Evolutionary conservation across 2,113 vertebrate genomes (phyloP), one percentile per base, ranked within the genome.

Genomic region (Bubo blakistoni): DNA sequence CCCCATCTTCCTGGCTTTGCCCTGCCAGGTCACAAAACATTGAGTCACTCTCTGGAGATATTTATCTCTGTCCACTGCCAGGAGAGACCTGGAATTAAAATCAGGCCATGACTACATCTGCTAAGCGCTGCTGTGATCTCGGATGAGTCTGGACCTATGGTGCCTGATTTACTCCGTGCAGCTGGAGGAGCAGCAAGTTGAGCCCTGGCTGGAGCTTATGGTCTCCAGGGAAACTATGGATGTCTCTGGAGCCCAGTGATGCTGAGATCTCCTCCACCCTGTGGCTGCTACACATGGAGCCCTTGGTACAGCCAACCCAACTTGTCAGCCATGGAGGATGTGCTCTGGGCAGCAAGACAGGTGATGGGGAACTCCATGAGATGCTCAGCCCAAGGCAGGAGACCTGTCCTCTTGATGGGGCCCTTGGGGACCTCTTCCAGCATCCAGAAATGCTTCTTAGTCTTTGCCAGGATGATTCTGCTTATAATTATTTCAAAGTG

Each of bases 101-200:
- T 7, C 65, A 71, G 73, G 25, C 61, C 47, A 2, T 13, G 40
- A 36, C 10, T 7, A 9, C 5, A 5, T 55, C 44, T n/a, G 47
- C 52, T 67, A 14, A 65, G 65, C 2, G 2, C 15, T 4, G 0
- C 40, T 73, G 72, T 27, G 81, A 49, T 22, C 72, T 69, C 51
- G 46, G 70, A 3, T 42, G 32, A 20, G 15, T 16, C 26, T 38
- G 82, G 51, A 25, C 22, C 57, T 54, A 21, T 1, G 1, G 54
- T 11, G 20, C 26, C 63, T 44, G 20, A 29, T 51, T n/a, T 18
- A 13, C 29, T 42, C n/a, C 0, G 0, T 42, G 29, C 0, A 0
- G 27, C 51, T 91, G 70, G 30, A 85, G 38, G n/a, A 74, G 65
- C 1, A 29, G 18, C 27, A 57, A 32, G 7, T 7, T 51, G 71